These are phyloP conservation scores for Hippocampus mohnikei DNA, from an alignment of 2,113 vertebrate species.

Conservation along the genomic window DNA sequence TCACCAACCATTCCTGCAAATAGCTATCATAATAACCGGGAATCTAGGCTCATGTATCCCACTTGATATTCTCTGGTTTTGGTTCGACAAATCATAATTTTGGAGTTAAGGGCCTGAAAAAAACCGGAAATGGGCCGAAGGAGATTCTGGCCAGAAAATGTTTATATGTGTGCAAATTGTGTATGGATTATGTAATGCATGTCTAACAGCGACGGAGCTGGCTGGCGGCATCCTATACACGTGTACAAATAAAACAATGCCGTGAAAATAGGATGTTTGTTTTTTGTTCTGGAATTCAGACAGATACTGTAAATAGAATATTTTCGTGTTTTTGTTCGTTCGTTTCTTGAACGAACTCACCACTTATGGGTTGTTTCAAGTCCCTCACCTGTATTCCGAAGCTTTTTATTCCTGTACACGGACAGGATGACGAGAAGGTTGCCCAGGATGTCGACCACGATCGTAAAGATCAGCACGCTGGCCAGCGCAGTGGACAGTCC, in stretches of 20 bases:
- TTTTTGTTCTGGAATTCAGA: neutral
- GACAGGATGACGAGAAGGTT: constrained; percentile 79
- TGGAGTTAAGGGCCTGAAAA: no score
- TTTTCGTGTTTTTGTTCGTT: neutral
- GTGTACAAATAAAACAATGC: neutral
- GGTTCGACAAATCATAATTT: no score
- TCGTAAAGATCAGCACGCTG: constrained; percentile 80
- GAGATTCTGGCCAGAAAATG: no score
- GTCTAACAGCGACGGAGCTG: neutral
- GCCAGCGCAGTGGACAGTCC: constrained; percentile 72
- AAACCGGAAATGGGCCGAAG: no score
- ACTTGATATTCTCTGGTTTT: no score
- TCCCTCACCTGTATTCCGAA: constrained; percentile 78
- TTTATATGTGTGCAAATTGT: neutral
- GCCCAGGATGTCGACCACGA: constrained; percentile 78
- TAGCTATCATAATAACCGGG: no score
- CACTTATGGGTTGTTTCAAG: neutral
- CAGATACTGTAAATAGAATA: neutral
- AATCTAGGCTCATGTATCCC: no score
- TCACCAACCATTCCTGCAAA: no score
- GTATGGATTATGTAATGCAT: neutral
- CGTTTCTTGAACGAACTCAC: neutral
- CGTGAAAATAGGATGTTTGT: neutral
- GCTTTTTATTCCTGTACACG: constrained; percentile 81
- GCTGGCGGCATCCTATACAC: neutral